Evolutionary conservation across 2,888 invertebrate genomes (phyloP).

Genomic region (Sesia bembeciformis): DNA sequence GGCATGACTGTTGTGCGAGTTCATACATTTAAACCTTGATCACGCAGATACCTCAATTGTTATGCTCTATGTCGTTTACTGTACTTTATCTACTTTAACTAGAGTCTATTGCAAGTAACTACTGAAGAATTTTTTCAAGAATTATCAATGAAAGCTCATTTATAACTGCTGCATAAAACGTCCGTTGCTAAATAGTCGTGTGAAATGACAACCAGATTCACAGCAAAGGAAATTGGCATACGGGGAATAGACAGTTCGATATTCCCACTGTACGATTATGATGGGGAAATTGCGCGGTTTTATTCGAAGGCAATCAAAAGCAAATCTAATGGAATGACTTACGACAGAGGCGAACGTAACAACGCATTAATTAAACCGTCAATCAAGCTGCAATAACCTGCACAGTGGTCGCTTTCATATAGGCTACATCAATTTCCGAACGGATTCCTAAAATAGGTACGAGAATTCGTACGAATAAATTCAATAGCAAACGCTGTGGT

Average conservation of each 20-base stretch:
- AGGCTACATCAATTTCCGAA: slow-evolving; percentile 22
- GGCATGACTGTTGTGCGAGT: no score
- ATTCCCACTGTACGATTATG: not conserved
- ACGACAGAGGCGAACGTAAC: slow-evolving; percentile 19
- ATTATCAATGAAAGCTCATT: no score
- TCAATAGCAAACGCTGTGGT: not conserved
- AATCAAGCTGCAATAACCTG: slow-evolving; percentile 28
- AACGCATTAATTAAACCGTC: slow-evolving; percentile 43
- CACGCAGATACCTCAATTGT: no score
- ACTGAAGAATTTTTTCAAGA: no score
- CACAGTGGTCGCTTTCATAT: slow-evolving; percentile 30
- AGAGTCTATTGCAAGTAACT: no score
- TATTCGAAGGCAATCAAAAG: not conserved
- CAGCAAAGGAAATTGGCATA: not conserved
- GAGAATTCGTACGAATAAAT: not conserved
- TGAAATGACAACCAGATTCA: no score
- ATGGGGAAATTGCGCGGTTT: not conserved
- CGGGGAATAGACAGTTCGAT: not conserved
- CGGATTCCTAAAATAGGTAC: slow-evolving; percentile 2
- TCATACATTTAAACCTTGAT: no score
- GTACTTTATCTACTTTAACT: no score
- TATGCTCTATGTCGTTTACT: no score
- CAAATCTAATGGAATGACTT: slow-evolving; percentile 1
- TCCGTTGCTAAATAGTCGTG: no score
- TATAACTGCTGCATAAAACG: no score